phyloP scores from a whole-genome alignment of 2,113 vertebrate species.

The Anolis carolinensis region DNA sequence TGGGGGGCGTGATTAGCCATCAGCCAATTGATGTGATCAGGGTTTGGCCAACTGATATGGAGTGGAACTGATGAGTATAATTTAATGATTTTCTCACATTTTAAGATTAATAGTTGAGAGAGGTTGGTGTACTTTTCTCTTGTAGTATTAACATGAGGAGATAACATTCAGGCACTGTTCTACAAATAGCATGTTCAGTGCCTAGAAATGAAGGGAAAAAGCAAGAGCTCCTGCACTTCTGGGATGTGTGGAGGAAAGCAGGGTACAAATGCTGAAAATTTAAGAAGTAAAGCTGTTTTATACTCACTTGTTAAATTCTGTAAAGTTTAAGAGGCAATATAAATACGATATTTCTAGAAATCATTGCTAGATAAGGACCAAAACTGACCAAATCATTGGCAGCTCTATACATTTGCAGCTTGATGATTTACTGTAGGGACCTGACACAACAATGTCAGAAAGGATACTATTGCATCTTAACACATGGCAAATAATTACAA shows the following conservation, averaged over 20 bases:
- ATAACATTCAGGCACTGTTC: not conserved
- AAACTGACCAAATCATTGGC: slow-evolving; percentile 17
- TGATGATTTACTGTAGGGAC: not conserved
- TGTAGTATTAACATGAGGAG: not conserved
- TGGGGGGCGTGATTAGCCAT: not conserved
- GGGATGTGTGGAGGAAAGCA: not conserved
- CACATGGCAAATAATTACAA: not conserved
- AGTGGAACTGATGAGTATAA: not conserved
- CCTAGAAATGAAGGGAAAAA: not conserved
- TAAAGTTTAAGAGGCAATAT: not conserved
- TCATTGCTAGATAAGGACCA: slow-evolving; percentile 9
- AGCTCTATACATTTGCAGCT: slow-evolving; percentile 28
- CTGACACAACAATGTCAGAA: not conserved
- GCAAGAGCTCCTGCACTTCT: not conserved
- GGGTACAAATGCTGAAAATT: not conserved
- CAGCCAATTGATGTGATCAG: not conserved
- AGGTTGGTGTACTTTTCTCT: not conserved
- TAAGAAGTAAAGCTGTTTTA: not conserved
- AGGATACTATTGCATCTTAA: not conserved
- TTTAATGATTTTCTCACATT: not conserved
- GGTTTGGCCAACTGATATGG: not conserved
- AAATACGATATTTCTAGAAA: not conserved
- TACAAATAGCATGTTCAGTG: not conserved
- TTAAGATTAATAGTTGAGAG: not conserved
- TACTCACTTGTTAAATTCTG: not conserved